Base-by-base conservation (phyloP, 2,113 vertebrate species). In the Channa argus region DNA sequence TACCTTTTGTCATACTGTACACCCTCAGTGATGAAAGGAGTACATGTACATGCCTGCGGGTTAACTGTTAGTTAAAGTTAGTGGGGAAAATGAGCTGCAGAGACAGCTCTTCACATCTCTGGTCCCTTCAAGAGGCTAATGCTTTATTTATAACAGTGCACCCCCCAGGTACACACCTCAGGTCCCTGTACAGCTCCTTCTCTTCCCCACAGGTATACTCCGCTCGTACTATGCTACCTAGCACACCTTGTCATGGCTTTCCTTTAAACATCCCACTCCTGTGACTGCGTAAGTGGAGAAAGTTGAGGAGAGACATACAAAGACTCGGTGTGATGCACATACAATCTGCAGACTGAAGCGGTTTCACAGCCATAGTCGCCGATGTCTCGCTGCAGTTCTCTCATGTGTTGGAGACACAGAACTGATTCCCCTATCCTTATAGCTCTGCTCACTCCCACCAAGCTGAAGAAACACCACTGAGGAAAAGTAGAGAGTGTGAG, bases 101-200 rank as follows among this genome's bases (percentile, higher is more conserved):
- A 91, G 86, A 91, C 88, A 90, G 79, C 82, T 76, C 83, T 81
- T 91, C 86, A 92, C 86, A 91, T 93, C 91, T 93, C 85, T 87
- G 74, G 92, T 93, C 84, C 77, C 86, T 92, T 93, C 86, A 88
- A 92, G 86, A 78, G 88, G 89, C 91, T 93, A 88, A 94, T 93
- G 89, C 92, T 90, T 94, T 94, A 94, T 95, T 94, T 94, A 94
- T 93, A 92, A 92, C 88, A 69, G 72, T 79, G 82, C 87, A 85
- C 86, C 85, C 85, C 85, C 83, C 75, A 88, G 89, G 87, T 86
- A 82, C 86, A 86, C 83, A 89, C 88, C 86, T 87, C 84, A 67
- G 84, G 88, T 93, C 89, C 89, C 91, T 56, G 79, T 77, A 74
- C 87, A 87, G 88, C 85, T 86, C 89, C 84, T 81, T 85, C 87